Conservation (phyloP, 2,113 vertebrate genomes). For the Todiramphus saurophagus region DNA sequence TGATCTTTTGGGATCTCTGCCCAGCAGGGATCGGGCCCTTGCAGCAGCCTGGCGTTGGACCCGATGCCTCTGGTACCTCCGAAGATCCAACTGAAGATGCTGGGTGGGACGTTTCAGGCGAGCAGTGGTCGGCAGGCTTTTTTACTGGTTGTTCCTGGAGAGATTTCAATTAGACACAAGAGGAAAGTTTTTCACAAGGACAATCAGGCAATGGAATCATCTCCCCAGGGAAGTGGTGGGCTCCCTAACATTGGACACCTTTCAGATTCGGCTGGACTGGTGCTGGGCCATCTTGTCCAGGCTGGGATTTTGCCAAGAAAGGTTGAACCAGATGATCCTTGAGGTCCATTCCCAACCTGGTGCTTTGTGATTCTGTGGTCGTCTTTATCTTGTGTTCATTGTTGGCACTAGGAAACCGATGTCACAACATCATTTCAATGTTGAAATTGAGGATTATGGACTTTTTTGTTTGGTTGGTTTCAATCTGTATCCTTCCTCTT, state of each 20-base stretch:
- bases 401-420: neutral
- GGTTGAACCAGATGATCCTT: neutral
- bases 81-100: neutral
- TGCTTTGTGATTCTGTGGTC: neutral
- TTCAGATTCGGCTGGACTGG: neutral
- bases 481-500: neutral
- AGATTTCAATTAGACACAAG: neutral
- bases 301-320: neutral
- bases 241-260: neutral
- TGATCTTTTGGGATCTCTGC: neutral
- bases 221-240: neutral
- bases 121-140: neutral
- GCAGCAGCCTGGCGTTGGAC: neutral
- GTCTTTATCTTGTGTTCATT: neutral
- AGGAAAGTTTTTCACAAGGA: neutral
- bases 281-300: neutral
- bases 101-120: neutral
- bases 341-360: neutral
- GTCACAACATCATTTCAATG: neutral
- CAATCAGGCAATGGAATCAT: neutral
- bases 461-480: neutral
- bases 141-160: neutral
- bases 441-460: neutral
- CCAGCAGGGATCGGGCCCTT: neutral
- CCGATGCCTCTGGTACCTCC: neutral